A percentile compares a stretch with the other conserved stretches of the same genome.
Conservation (phyloP, 1,140 invertebrate species). For the Trissolcus basalis region DNA sequence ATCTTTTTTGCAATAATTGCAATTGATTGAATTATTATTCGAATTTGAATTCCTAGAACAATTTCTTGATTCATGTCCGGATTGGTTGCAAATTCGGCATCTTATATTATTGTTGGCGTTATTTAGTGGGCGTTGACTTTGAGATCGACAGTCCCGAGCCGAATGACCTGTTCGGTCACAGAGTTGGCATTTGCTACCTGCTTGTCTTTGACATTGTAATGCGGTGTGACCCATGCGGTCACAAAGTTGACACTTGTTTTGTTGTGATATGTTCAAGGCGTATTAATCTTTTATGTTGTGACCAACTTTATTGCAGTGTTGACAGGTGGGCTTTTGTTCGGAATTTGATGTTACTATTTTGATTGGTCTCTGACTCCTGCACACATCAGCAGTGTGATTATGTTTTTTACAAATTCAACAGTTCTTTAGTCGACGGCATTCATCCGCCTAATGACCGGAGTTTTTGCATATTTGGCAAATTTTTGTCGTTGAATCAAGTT, state of each 20-base stretch:
- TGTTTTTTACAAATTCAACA: constrained; percentile 23
- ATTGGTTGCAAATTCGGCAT: not conserved
- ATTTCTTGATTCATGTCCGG: not conserved
- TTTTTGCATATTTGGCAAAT: not conserved
- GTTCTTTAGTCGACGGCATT: not conserved
- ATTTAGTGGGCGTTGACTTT: not conserved
- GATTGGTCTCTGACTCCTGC: not conserved
- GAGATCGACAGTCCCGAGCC: not conserved
- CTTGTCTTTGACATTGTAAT: too few relatives aligned
- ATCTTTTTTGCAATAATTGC: constrained; percentile 18
- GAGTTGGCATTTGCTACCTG: too few relatives aligned
- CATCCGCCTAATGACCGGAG: not conserved
- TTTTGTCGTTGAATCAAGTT: too few relatives aligned
- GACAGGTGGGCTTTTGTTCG: not conserved
- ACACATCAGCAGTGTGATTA: constrained; percentile 9
- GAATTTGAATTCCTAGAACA: too few relatives aligned
- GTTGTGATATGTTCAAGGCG: too few relatives aligned
- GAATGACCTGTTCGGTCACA: constrained; percentile 1
- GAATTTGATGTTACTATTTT: too few relatives aligned
- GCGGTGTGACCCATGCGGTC: too few relatives aligned
- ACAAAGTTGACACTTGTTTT: too few relatives aligned
- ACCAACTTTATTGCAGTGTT: constrained; percentile 3
- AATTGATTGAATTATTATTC: too few relatives aligned
- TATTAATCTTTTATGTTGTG: not conserved
- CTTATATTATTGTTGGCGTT: not conserved